Percentiles rank a stretch among this genome's conserved stretches.
Conservation (phyloP, 2,888 invertebrate species). For the Megastigmus dorsalis region DNA sequence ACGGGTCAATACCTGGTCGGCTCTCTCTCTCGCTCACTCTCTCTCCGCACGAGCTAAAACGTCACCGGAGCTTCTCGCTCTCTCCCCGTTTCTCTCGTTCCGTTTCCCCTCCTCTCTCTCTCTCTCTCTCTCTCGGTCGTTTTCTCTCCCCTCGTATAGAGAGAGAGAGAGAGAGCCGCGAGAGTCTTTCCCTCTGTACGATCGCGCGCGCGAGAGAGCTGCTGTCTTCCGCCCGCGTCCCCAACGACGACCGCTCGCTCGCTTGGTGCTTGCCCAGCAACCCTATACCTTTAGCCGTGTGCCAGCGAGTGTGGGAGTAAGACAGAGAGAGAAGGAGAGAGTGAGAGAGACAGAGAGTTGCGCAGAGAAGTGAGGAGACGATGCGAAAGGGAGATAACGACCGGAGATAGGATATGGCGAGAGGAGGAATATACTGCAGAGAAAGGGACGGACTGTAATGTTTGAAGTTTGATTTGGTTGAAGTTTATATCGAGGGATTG, state of each 20-base stretch:
- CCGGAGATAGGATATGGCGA: too few relatives aligned
- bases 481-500: too few relatives aligned
- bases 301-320: too few relatives aligned
- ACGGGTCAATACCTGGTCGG: conserved; percentile 73
- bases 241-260: background rate
- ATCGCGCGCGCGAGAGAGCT: background rate
- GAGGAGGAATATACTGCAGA: too few relatives aligned
- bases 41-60: conserved; percentile 54
- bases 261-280: conserved; percentile 3
- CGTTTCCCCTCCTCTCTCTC: conserved; percentile 44
- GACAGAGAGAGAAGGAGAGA: background rate
- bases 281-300: conserved; percentile 4
- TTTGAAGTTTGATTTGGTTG: too few relatives aligned
- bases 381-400: too few relatives aligned
- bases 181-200: conserved; percentile 4
- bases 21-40: conserved; percentile 57
- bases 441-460: too few relatives aligned
- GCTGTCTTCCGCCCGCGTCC: background rate
- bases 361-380: too few relatives aligned
- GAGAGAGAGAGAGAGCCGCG: background rate
- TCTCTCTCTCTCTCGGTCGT: conserved; percentile 51
- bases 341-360: background rate
- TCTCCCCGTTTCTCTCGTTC: conserved; percentile 55
- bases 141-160: conserved; percentile 53
- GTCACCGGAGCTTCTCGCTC: conserved; percentile 51